Evolutionary conservation across 2,113 vertebrate species (phyloP).

Genomic region (Poeciliopsis prolifica): DNA sequence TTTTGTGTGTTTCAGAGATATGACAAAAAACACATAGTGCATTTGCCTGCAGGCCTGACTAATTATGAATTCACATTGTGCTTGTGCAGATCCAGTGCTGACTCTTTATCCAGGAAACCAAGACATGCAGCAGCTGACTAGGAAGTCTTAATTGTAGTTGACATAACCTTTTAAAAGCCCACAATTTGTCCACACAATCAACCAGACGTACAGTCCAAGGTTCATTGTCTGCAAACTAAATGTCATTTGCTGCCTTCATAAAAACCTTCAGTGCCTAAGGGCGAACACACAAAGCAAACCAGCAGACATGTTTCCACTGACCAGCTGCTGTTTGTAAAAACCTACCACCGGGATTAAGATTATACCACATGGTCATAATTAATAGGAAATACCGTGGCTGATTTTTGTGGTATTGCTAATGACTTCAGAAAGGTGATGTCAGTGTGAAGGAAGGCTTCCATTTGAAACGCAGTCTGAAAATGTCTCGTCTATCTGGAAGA

Average conservation of each 20-base stretch:
- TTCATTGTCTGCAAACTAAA: constrained; percentile 41
- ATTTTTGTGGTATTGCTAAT: constrained; percentile 11
- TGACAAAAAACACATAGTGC: constrained; percentile 3
- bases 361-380: constrained; percentile 4
- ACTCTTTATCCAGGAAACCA: neutral
- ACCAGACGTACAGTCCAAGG: constrained; percentile 20
- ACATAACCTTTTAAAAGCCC: constrained; percentile 43
- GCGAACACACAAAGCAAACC: constrained; percentile 30
- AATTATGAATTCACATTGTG: constrained; percentile 26
- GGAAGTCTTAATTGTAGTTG: neutral
- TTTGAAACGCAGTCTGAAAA: neutral
- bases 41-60: constrained; percentile 38
- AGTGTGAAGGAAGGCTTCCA: neutral
- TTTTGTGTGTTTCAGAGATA: neutral
- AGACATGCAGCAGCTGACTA: neutral
- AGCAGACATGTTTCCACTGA: constrained; percentile 22
- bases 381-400: neutral
- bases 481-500: neutral
- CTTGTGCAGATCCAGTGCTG: neutral
- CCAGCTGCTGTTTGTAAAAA: constrained; percentile 7
- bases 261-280: constrained; percentile 19
- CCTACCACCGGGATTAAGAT: constrained; percentile 17
- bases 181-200: constrained; percentile 27
- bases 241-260: constrained; percentile 30
- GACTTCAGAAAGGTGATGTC: neutral